phyloP scores from a whole-genome alignment of 2,888 invertebrate genomes.

The Platypus cylindrus region DNA sequence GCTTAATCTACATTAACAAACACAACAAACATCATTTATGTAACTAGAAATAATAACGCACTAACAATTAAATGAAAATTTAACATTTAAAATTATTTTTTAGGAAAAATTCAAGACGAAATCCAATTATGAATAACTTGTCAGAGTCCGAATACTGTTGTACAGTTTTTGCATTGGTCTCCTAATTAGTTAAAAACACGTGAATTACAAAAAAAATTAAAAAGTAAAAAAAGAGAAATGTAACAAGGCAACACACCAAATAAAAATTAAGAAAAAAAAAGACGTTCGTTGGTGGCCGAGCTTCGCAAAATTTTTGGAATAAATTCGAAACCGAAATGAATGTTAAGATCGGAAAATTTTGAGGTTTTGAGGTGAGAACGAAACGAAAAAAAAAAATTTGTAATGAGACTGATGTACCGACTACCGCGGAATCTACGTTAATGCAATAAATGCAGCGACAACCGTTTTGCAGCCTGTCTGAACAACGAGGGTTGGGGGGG shows the following conservation, averaged over 20 bases:
- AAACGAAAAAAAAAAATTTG: too few relatives aligned
- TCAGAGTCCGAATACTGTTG: conserved; percentile 8
- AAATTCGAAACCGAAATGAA: too few relatives aligned
- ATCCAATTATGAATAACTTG: conserved; percentile 6
- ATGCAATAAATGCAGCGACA: conserved; percentile 36
- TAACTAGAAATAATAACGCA: conserved; percentile 17
- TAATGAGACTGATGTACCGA: conserved; percentile 21
- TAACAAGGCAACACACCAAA: too few relatives aligned
- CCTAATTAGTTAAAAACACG: too few relatives aligned
- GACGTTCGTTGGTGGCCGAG: conserved; percentile 12
- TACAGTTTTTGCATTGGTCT: conserved; percentile 9
- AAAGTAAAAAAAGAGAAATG: too few relatives aligned
- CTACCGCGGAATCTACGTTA: conserved; percentile 31
- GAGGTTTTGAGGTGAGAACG: too few relatives aligned
- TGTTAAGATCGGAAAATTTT: conserved; percentile 11
- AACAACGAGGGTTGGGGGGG: conserved; percentile 24
- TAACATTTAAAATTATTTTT: conserved; percentile 15
- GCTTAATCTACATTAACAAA: conserved; percentile 31
- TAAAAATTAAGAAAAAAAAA: conserved; percentile 6
- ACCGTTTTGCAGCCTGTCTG: conserved; percentile 36
- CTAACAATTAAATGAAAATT: conserved; percentile 15
- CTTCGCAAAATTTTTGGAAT: too few relatives aligned
- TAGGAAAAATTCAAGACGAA: conserved; percentile 9
- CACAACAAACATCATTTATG: conserved; percentile 34
- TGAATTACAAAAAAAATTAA: too few relatives aligned